These are phyloP conservation scores for Aegypius monachus DNA, from an alignment of 2,113 vertebrate genomes.

Conservation along the genomic window DNA sequence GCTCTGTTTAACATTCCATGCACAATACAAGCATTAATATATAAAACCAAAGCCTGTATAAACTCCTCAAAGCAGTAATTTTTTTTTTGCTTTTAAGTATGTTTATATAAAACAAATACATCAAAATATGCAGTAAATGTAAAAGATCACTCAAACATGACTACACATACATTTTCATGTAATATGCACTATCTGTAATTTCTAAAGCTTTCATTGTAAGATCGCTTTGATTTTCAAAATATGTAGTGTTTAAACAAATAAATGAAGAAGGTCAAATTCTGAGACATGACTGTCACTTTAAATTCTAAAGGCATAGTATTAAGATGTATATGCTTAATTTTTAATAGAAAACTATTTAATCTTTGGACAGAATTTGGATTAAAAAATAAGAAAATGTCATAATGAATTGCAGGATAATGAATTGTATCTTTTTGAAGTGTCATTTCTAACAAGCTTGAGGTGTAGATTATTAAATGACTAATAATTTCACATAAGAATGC, in stretches of 20 bases:
- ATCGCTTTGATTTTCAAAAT: background rate
- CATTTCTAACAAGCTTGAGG: slow-evolving; percentile 64
- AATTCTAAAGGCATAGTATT: background rate
- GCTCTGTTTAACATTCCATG: background rate
- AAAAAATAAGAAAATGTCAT: slow-evolving; percentile 54
- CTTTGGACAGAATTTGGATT: slow-evolving; percentile 38
- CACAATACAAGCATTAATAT: background rate
- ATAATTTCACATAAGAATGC: slow-evolving; percentile 57
- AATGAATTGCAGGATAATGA: slow-evolving; percentile 56
- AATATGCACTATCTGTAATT: background rate
- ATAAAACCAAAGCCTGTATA: background rate
- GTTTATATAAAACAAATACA: background rate
- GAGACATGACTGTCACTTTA: background rate
- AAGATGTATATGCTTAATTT: slow-evolving; percentile 1
- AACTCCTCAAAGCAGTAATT: background rate
- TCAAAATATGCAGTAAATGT: background rate
- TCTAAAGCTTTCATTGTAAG: background rate
- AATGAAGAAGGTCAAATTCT: background rate
- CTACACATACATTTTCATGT: background rate
- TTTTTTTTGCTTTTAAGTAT: background rate
- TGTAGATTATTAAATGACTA: slow-evolving; percentile 70
- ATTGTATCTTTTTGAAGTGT: slow-evolving; percentile 25
- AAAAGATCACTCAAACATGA: background rate
- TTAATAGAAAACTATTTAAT: slow-evolving; percentile 42
- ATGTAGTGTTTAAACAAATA: background rate